Base-by-base conservation (phyloP, 2,113 vertebrate genomes). In the Lichenostomus cassidix region DNA sequence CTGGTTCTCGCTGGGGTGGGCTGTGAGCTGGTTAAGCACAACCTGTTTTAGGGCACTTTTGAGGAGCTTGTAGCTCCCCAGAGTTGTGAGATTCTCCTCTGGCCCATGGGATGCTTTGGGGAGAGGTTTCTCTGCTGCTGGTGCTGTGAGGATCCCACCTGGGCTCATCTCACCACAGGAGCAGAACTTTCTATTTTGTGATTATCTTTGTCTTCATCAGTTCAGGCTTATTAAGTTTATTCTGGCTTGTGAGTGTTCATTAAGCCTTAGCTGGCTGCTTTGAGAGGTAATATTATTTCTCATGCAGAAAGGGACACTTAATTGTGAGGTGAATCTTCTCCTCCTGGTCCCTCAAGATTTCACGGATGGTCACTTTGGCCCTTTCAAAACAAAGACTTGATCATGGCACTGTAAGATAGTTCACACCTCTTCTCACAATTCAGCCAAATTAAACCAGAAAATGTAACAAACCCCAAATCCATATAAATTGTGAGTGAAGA, bases 221-320 rank as follows among this genome's bases (percentile, higher is more conserved):
- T 83, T 85, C 75, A 76, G 58, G 75, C 25, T 94, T 87, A 28
- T 47, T 55, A 56, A 67, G 25, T 79, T 87, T 68, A 58, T 77
- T 76, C 31, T 85, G 53, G 12, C 21, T 76, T 75, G 27, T 79
- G 52, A 69, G 6, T 65, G 46, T 82, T 87, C 53, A 68, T 85
- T 65, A 89, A 84, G 17, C 31, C 46, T 90, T 73, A 86, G 21
- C 67, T 80, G 55, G 12, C 63, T 81, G 46, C 68, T 88, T 41
- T 65, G n/a, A 73, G 44, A 64, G 20, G 21, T 62, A 33, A 22
- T 88, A 52, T 78, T 90, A 47, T 79, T 71, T 60, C 42, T 90
- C n/a, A 11, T 0, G 0, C 0, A 5, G 41, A 78, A 85, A 87
- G 17, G 22, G 28, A 8, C 22, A 1, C 18, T 69, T 73, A 62